Evolutionary conservation across 2,797 vertebrate genomes (phyloP).

Genomic region (Cyclopterus lumpus): DNA sequence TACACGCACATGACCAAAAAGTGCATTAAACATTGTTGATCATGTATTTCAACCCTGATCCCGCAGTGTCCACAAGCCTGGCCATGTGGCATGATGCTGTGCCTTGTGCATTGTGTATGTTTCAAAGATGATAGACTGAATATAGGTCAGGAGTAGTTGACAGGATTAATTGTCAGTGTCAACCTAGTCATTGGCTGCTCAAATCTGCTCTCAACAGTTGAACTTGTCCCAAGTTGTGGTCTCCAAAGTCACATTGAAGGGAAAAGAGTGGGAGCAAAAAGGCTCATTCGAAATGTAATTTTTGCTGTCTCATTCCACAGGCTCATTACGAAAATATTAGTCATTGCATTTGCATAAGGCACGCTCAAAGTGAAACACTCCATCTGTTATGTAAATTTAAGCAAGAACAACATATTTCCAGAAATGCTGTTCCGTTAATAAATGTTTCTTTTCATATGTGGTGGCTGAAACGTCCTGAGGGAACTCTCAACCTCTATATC

Average conservation of each 20-base stretch:
- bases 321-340: constrained; percentile 22
- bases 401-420: constrained; percentile 4
- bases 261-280: not conserved
- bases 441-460: constrained; percentile 10
- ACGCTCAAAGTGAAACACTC: constrained; percentile 9
- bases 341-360: constrained; percentile 46
- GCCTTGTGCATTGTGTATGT: not conserved
- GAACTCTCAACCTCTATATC: not conserved
- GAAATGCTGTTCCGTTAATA: constrained; percentile 7
- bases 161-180: not conserved
- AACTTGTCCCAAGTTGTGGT: not conserved
- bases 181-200: not conserved
- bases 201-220: not conserved
- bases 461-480: not conserved
- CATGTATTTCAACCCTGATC: not conserved
- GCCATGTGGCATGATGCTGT: not conserved
- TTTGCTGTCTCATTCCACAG: constrained; percentile 1
- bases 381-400: constrained; percentile 30
- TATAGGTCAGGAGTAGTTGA: not conserved
- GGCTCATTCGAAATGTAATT: not conserved
- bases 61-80: not conserved
- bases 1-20: constrained; percentile 35
- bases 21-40: not conserved
- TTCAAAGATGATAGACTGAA: not conserved
- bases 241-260: not conserved